A percentile compares a stretch with the other conserved stretches of the same genome.
These are phyloP conservation scores for Andrena praecox DNA, from an alignment of 2,888 invertebrate species.

Conservation along the genomic window DNA sequence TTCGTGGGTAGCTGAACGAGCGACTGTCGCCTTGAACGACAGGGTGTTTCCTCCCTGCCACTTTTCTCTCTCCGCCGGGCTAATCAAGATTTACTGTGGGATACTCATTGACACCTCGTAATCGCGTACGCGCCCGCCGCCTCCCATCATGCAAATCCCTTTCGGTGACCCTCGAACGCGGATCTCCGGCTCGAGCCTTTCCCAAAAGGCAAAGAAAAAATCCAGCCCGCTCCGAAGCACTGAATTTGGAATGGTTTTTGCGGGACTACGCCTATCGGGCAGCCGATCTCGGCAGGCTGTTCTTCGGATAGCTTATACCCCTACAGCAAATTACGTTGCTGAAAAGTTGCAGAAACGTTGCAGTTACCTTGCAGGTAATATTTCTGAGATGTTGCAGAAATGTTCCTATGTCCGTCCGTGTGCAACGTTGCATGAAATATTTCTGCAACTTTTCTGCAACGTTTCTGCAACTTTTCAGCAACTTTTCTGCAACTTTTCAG, in stretches of 20 bases:
- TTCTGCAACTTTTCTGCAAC: too few species aligned
- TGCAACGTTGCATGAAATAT: too few species aligned
- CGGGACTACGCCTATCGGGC: neutral
- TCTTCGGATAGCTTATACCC: neutral
- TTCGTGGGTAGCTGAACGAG: conserved; percentile 17
- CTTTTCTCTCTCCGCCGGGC: neutral
- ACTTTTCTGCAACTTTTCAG: too few species aligned
- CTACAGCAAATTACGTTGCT: too few species aligned
- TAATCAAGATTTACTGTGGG: neutral
- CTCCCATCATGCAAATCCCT: neutral
- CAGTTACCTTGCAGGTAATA: too few species aligned
- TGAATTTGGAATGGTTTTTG: neutral
- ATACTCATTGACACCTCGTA: neutral
- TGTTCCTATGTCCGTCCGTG: too few species aligned
- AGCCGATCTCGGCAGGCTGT: neutral
- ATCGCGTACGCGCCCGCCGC: neutral
- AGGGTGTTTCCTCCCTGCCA: neutral
- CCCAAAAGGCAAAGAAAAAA: neutral
- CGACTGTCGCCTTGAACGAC: conserved; percentile 4
- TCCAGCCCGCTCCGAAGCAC: neutral
- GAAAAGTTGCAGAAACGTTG: too few species aligned
- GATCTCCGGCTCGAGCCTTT: conserved; percentile 11
- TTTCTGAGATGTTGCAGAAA: too few species aligned
- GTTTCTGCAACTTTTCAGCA: too few species aligned
- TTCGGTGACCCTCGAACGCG: neutral